Base-by-base conservation (phyloP, 2,797 vertebrate species). In the Glossophaga mutica region DNA sequence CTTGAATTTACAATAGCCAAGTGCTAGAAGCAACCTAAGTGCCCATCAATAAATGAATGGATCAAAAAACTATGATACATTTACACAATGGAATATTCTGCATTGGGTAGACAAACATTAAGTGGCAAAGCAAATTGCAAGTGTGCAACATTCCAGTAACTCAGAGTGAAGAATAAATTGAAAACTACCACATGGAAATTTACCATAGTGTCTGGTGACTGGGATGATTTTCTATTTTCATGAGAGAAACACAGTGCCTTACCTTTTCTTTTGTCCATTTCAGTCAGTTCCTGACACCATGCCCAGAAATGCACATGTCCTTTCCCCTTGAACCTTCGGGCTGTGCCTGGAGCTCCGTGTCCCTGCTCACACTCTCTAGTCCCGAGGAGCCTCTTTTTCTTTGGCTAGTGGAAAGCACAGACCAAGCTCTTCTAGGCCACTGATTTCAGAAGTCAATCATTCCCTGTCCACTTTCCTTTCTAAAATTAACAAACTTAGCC, bases 81-180 rank as follows among this genome's bases (percentile, higher is more conserved):
- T 12, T 59, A 26, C 57, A 59, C 24, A 59, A 59, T 59, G 57
- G 10, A 59, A 26, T 59, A 29, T 48, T 48, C 46, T 59, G 11
- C 37, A 67, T 74, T 70, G 68, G 50, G 24, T 59, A 84, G 76
- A 29, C 34, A 59, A 82, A 84, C 21, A 44, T 70, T 77, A 83
- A 90, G 46, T 59, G 52, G 39, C 59, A 90, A 94, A 91, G 81
- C 62, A 81, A 90, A 77, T 71, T 87, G 65, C 37, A 74, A 71
- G 26, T 90, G 81, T 65, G 88, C 81, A 84, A 76, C 90, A 84
- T 32, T 95, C 81, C 79, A 95, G 65, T 42, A 79, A 77, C 18
- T 62, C 42, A 87, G 32, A 81, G 34, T 84, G 94, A 92, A 81
- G 22, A 85, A 55, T 92, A 85, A 93, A 77, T 85, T 96, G 44